These are phyloP conservation scores for Hirtodrosophila duncani DNA, from an alignment of 2,888 invertebrate genomes.

Conservation along the genomic window DNA sequence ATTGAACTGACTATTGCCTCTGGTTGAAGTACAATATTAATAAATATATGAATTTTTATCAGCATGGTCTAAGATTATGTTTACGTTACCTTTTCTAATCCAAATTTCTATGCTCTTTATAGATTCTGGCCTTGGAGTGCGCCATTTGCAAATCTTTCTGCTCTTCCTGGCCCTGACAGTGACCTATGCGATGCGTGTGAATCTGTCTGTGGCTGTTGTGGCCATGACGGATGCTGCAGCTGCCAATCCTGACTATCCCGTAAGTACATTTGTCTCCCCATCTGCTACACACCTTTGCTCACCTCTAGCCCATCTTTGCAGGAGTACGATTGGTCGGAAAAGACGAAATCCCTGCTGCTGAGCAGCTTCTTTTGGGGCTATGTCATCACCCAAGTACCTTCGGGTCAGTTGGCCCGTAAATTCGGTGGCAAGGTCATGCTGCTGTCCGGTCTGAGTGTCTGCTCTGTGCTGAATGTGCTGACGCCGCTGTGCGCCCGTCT, in stretches of 20 bases:
- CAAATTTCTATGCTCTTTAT: neutral
- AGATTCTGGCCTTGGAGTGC: constrained; percentile 79
- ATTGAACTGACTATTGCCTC: constrained; percentile 17
- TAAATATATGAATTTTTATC: no score
- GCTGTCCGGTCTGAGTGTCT: constrained; percentile 80
- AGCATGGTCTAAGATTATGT: constrained; percentile 6
- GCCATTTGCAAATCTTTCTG: constrained; percentile 83
- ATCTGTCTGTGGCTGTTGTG: constrained; percentile 85
- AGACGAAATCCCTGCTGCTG: constrained; percentile 80
- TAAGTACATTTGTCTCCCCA: constrained; percentile 46
- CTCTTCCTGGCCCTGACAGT: constrained; percentile 82
- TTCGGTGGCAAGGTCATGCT: constrained; percentile 85
- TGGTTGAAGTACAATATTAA: neutral
- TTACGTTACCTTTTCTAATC: constrained; percentile 17
- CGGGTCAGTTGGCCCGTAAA: constrained; percentile 84
- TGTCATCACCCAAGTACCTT: constrained; percentile 82
- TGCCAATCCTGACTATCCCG: constrained; percentile 72
- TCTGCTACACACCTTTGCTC: neutral
- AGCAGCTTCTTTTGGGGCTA: constrained; percentile 86
- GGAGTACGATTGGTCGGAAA: constrained; percentile 81
- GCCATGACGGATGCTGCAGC: constrained; percentile 83
- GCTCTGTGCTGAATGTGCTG: constrained; percentile 83
- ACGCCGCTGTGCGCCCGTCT: constrained; percentile 84
- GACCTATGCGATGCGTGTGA: constrained; percentile 83
- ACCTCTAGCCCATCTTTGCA: constrained; percentile 72